Percentiles rank a stretch among this genome's conserved stretches.
phyloP scores from a whole-genome alignment of 2,888 invertebrate species.

The Pheosia gnoma region DNA sequence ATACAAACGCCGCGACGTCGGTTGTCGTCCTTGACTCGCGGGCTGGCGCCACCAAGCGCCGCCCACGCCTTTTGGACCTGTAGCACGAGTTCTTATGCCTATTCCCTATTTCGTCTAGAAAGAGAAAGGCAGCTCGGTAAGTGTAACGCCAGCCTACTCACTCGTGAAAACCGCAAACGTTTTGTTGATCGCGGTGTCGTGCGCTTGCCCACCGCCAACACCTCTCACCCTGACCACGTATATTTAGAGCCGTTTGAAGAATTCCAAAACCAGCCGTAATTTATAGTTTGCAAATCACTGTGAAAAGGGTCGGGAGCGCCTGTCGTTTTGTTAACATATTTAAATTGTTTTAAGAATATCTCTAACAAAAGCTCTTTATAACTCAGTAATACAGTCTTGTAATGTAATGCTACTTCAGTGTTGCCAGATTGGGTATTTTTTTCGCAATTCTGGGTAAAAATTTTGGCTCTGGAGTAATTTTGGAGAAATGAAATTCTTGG shows the following conservation, averaged over 20 bases:
- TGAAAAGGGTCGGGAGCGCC: constrained; percentile 46
- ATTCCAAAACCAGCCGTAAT: constrained; percentile 49
- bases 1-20: constrained; percentile 44
- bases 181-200: constrained; percentile 32
- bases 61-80: constrained; percentile 30
- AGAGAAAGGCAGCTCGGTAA: constrained; percentile 41
- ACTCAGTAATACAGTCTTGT: not conserved
- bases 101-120: constrained; percentile 52
- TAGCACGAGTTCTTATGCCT: constrained; percentile 43
- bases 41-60: constrained; percentile 61
- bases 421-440: no score
- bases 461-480: no score
- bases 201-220: constrained; percentile 23
- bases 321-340: constrained; percentile 48
- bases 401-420: not conserved
- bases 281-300: constrained; percentile 56
- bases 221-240: constrained; percentile 41
- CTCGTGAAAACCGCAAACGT: constrained; percentile 35
- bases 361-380: not conserved
- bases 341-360: constrained; percentile 12
- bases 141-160: constrained; percentile 41
- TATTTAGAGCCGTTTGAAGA: constrained; percentile 49
- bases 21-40: constrained; percentile 67
- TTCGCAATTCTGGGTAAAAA: no score
- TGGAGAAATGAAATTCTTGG: no score